Evolutionary conservation across 2,888 invertebrate genomes (phyloP).

Genomic region (Spodoptera littoralis): DNA sequence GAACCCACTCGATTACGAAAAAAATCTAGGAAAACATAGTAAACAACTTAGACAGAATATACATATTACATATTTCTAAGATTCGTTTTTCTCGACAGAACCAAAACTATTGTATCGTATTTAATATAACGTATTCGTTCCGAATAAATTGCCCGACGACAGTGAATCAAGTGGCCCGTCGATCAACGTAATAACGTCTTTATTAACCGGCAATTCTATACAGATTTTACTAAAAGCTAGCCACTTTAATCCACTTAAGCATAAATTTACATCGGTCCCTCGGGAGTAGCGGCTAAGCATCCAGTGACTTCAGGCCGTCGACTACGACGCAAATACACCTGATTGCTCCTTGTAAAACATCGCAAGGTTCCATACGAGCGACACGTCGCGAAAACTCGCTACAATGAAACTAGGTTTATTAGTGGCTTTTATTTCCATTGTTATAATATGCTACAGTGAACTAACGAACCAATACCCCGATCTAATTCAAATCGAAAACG

Average conservation of each 20-base stretch:
- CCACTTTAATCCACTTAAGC: slow-evolving; percentile 85
- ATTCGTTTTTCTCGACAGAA: too few species aligned
- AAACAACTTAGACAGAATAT: too few species aligned
- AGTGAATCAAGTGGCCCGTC: slow-evolving; percentile 61
- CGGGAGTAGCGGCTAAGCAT: slow-evolving; percentile 67
- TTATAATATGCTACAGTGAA: slow-evolving; percentile 66
- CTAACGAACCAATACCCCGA: slow-evolving; percentile 45
- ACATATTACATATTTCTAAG: too few species aligned
- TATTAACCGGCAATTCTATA: slow-evolving; percentile 73
- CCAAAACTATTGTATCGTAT: too few species aligned
- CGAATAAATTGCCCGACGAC: slow-evolving; percentile 1
- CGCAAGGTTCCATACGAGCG: slow-evolving; percentile 66
- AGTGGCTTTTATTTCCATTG: slow-evolving; percentile 59
- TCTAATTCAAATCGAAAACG: slow-evolving; percentile 34
- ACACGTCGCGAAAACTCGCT: slow-evolving; percentile 68
- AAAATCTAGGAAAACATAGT: too few species aligned
- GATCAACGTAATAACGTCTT: slow-evolving; percentile 76
- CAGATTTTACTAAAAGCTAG: slow-evolving; percentile 76
- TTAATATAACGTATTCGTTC: background rate
- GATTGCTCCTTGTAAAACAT: slow-evolving; percentile 68
- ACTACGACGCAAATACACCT: slow-evolving; percentile 63
- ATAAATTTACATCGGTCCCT: slow-evolving; percentile 75
- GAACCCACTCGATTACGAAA: too few species aligned
- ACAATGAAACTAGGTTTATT: slow-evolving; percentile 71
- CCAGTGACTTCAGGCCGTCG: slow-evolving; percentile 65